These are phyloP conservation scores for Baronia brevicornis DNA, from an alignment of 2,888 invertebrate species.

Conservation along the genomic window DNA sequence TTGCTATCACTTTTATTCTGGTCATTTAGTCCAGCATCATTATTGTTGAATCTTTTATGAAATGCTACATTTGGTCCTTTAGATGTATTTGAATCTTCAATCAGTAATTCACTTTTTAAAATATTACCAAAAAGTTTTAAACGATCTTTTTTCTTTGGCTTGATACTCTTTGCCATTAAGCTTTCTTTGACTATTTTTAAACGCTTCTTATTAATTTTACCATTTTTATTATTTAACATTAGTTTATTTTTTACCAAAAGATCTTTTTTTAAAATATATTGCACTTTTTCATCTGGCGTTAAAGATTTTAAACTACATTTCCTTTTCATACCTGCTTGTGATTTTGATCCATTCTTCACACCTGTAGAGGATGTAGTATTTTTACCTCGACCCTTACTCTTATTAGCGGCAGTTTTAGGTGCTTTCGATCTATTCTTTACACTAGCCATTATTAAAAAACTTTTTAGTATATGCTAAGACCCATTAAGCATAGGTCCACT, in stretches of 20 bases:
- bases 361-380: slow-evolving; percentile 41
- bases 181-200: too few relatives aligned
- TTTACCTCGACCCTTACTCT: slow-evolving; percentile 36
- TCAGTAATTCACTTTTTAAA: slow-evolving; percentile 52
- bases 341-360: slow-evolving; percentile 29
- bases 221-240: slow-evolving; percentile 33
- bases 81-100: slow-evolving; percentile 26
- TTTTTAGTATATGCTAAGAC: slow-evolving; percentile 28
- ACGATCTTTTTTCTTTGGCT: slow-evolving; percentile 27
- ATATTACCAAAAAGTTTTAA: slow-evolving; percentile 46
- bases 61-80: slow-evolving; percentile 17
- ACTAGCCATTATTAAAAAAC: slow-evolving; percentile 51
- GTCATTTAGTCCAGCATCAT: slow-evolving; percentile 51
- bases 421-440: slow-evolving; percentile 53
- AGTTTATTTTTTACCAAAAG: slow-evolving; percentile 21
- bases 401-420: slow-evolving; percentile 39
- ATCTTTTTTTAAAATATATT: slow-evolving; percentile 35
- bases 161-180: too few relatives aligned
- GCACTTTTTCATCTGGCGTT: slow-evolving; percentile 17
- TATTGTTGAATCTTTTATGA: slow-evolving; percentile 53
- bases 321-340: slow-evolving; percentile 23
- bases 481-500: slow-evolving; percentile 44
- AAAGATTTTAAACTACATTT: slow-evolving; percentile 15
- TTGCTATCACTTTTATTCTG: slow-evolving; percentile 32
- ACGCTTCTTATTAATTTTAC: slow-evolving; percentile 34